A percentile compares a stretch with the other conserved stretches of the same genome.
Conservation (phyloP, 2,888 invertebrate genomes). For the Scotopteryx bipunctaria region DNA sequence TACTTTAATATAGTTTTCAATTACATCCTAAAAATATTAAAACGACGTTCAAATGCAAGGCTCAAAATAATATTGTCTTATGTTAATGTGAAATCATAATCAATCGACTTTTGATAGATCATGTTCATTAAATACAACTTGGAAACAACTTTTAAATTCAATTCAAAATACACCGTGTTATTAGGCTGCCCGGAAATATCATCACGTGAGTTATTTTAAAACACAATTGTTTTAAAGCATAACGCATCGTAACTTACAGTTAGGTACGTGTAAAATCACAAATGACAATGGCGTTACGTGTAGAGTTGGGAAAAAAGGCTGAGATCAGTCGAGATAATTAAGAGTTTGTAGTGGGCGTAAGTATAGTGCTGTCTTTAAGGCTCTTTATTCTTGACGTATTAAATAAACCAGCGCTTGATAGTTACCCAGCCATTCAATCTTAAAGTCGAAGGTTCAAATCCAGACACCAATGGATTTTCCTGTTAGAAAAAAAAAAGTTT, state of each 20-base stretch:
- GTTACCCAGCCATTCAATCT: no score
- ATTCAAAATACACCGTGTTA: slow-evolving; percentile 10
- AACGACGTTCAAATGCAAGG: neutral
- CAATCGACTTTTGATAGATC: slow-evolving; percentile 10
- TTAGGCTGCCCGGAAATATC: slow-evolving; percentile 26
- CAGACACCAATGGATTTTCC: no score
- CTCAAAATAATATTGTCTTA: neutral
- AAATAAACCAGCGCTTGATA: no score
- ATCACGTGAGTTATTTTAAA: slow-evolving; percentile 25
- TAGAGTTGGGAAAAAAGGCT: slow-evolving; percentile 25
- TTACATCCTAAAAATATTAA: neutral
- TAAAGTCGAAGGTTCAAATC: no score
- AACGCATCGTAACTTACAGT: slow-evolving; percentile 29
- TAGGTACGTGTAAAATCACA: slow-evolving; percentile 31
- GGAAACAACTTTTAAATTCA: slow-evolving; percentile 1
- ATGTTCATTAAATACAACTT: slow-evolving; percentile 6
- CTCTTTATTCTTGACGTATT: no score
- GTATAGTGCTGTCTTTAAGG: neutral
- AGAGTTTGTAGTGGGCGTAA: slow-evolving; percentile 4
- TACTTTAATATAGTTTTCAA: no score
- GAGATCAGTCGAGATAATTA: slow-evolving; percentile 4
- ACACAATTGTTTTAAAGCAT: slow-evolving; percentile 30
- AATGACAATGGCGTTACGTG: slow-evolving; percentile 33
- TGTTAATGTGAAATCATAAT: neutral
- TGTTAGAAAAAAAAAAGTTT: no score